Conservation (phyloP, 2,113 vertebrate genomes). For the Melierax canorus region DNA sequence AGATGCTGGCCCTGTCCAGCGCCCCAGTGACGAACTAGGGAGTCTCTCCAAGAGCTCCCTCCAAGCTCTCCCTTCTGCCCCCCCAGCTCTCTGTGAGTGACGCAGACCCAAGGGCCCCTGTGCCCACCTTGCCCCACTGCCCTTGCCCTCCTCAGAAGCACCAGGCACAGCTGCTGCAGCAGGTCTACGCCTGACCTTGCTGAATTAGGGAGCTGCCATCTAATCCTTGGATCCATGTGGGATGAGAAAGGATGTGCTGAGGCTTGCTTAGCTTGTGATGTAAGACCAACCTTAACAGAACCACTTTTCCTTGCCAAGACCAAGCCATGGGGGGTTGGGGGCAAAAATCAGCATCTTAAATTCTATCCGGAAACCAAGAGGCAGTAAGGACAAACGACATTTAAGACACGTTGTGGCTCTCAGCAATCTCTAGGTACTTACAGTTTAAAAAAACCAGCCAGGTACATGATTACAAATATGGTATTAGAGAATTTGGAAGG, state of each 20-base stretch:
- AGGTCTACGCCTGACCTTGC: not conserved
- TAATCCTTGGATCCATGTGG: not conserved
- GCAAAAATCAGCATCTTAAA: not conserved
- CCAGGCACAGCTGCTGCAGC: not conserved
- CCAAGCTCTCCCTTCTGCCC: not conserved
- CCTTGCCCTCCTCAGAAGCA: not conserved
- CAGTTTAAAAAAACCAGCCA: rapidly evolving
- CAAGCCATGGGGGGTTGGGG: not conserved
- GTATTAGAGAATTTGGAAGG: not conserved
- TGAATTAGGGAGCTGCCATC: not conserved
- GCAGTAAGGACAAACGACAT: not conserved
- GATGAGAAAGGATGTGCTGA: not conserved
- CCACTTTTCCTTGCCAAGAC: not conserved
- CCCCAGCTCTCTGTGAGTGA: not conserved
- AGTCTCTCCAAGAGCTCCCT: not conserved
- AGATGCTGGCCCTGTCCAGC: not conserved
- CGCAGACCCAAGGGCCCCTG: not conserved
- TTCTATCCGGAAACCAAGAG: not conserved
- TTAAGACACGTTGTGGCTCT: not conserved
- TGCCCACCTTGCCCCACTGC: too few species aligned
- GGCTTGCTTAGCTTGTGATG: not conserved
- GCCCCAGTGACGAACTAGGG: not conserved
- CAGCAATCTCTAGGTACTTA: not conserved
- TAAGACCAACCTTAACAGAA: not conserved
- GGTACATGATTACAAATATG: not conserved